phyloP scores from a whole-genome alignment of 2,888 invertebrate species.

The Dioctria rufipes region DNA sequence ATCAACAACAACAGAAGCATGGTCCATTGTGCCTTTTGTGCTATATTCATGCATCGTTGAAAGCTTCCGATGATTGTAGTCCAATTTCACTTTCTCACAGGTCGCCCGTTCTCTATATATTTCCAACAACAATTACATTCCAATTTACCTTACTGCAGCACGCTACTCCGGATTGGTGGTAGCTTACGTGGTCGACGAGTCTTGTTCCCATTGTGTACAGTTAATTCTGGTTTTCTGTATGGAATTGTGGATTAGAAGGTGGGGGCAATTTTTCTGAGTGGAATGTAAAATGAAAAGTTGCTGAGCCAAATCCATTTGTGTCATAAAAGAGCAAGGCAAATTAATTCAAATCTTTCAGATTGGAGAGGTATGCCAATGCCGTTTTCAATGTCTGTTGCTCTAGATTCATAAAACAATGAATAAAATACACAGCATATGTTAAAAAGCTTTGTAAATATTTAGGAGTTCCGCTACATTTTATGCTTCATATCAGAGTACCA shows the following conservation, averaged over 20 bases:
- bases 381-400: background rate
- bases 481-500: too few relatives aligned
- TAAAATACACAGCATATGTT: background rate
- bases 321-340: background rate
- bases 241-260: background rate
- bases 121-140: conserved; percentile 15
- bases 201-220: conserved; percentile 17
- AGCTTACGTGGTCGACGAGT: background rate
- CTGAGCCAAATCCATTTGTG: background rate
- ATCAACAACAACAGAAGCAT: background rate
- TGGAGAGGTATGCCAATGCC: background rate
- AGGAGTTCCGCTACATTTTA: background rate
- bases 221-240: background rate
- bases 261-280: background rate
- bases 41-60: conserved; percentile 20
- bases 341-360: conserved; percentile 18
- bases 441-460: background rate
- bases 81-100: conserved; percentile 44
- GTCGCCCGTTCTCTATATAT: background rate
- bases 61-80: conserved; percentile 18
- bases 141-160: background rate
- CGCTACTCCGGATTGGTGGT: background rate
- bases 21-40: conserved; percentile 15
- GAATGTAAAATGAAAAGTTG: conserved; percentile 20
- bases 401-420: background rate